A percentile compares a stretch with the other conserved stretches of the same genome.
These are phyloP conservation scores for Tamias sibiricus DNA, from an alignment of 2,113 vertebrate species.

Conservation along the genomic window DNA sequence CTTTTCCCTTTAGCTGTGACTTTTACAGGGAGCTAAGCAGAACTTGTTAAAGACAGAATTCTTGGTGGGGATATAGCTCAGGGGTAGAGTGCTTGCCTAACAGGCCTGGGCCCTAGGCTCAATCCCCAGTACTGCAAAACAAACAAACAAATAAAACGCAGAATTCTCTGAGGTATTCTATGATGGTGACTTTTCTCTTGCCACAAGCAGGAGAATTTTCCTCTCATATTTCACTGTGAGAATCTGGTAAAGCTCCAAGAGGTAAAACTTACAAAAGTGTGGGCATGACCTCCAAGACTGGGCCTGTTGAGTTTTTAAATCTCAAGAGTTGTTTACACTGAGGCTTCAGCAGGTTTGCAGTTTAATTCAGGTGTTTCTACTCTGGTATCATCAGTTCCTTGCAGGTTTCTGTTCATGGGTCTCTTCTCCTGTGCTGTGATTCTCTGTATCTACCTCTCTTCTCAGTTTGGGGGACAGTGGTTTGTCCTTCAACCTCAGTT, in stretches of 20 bases:
- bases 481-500: not conserved
- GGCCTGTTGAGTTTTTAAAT: too few relatives aligned
- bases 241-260: not conserved
- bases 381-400: too few relatives aligned
- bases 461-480: not conserved
- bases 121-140: too few relatives aligned
- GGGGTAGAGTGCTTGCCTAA: too few relatives aligned
- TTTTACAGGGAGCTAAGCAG: not conserved
- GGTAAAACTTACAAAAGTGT: not conserved
- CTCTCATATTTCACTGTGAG: not conserved
- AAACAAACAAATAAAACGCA: not conserved
- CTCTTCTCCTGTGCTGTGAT: not conserved
- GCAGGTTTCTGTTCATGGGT: not conserved
- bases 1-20: not conserved
- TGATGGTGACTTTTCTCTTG: not conserved
- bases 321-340: not conserved
- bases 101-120: too few relatives aligned
- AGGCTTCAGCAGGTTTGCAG: not conserved
- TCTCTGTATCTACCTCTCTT: not conserved
- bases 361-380: too few relatives aligned
- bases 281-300: not conserved
- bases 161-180: not conserved
- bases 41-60: not conserved
- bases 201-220: not conserved
- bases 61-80: not conserved